Base-by-base conservation (phyloP, 2,113 vertebrate genomes). In the Pterocles gutturalis region DNA sequence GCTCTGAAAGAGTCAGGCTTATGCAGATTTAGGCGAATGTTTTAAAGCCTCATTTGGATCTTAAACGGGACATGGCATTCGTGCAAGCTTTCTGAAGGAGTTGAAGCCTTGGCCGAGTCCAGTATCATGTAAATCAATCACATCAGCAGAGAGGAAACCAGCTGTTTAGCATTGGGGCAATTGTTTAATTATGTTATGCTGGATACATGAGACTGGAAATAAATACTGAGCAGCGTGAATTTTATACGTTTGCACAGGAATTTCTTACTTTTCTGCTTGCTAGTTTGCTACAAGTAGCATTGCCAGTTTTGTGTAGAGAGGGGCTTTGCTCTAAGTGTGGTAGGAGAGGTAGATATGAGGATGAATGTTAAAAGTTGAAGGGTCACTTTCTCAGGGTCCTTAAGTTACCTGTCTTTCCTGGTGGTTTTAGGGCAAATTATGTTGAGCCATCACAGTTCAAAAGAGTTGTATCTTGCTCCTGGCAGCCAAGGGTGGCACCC, bases 51-150 rank as follows among this genome's bases (percentile, higher is more conserved):
- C 18, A 15, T 82, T 95, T 91, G 70, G 57, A 36, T 89, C 86
- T 91, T 78, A 91, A 93, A 64, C 79, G 49, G 83, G 81, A 75
- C 61, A 3, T 38, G 51, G 73, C 54, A 34, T 95, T 92, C 86
- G 70, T 91, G 45, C 14, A 65, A 15, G 62, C 85, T 95, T 94
- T 89, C 41, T 94, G 87, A 94, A 87, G 89, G 93, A 96, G 36
- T 54, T 66, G 78, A 85, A 95, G 91, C 79, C 81, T 87, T 83
- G 71, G 54, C 70, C 7, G 0, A 94, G 81, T 89, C 28, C n/a
- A 24, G 46, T 49, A 20, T 79, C 72, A 10, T 29, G 49, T 94
- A 80, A 90, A 46, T 94, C 54, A 45, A 93, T 92, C 76, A n/a
- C 65, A 82, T 83, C 71, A 88, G 36, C 51, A 70, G 65, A 51